Conservation (phyloP, 2,888 invertebrate genomes). For the Rotaria sp. region DNA sequence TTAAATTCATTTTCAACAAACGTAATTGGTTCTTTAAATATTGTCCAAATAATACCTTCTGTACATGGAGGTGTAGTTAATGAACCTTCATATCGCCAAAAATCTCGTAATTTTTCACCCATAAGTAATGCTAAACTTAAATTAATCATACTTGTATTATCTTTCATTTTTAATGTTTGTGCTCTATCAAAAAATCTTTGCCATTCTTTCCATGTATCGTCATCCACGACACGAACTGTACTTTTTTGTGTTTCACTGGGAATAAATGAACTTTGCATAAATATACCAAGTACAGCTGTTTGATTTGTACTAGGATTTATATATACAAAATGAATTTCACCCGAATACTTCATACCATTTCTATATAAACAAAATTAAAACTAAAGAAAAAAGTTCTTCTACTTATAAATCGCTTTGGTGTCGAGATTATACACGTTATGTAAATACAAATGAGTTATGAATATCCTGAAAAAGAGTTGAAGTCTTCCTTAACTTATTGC, state of each 20-base stretch:
- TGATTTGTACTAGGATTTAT: not conserved
- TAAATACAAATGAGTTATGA: too few species aligned
- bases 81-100: conserved; percentile 17
- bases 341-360: not conserved
- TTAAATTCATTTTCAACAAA: not conserved
- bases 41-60: conserved; percentile 16
- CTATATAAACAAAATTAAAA: not conserved
- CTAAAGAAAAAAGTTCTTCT: not conserved
- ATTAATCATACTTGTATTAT: not conserved
- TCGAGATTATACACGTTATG: too few species aligned
- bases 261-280: not conserved
- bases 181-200: not conserved
- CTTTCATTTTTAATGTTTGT: not conserved
- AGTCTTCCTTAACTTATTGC: too few species aligned
- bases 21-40: not conserved
- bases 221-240: not conserved
- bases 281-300: not conserved
- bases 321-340: conserved; percentile 17
- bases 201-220: not conserved
- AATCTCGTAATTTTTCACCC: not conserved
- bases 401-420: too few species aligned
- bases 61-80: not conserved
- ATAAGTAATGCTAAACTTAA: not conserved
- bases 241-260: not conserved
- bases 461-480: too few species aligned